A percentile compares a stretch with the other conserved stretches of the same genome.
These are phyloP conservation scores for Stegastes partitus DNA, from an alignment of 2,113 vertebrate species.

Conservation along the genomic window DNA sequence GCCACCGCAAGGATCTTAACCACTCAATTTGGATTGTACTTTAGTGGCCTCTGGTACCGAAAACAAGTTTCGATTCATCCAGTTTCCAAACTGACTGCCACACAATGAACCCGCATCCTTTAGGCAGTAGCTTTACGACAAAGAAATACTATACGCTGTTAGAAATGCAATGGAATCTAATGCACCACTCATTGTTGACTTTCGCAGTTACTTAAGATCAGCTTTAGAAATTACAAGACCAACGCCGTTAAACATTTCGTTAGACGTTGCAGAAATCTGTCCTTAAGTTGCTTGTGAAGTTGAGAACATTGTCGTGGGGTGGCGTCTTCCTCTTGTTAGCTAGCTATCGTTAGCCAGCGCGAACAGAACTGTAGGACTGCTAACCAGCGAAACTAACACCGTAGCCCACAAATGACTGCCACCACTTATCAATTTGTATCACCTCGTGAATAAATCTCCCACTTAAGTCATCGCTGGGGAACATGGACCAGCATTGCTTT, in stretches of 20 bases:
- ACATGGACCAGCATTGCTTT: rapidly evolving
- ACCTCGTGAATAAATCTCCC: not conserved
- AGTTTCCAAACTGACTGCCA: not conserved
- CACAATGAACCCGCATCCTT: not conserved
- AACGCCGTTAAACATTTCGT: too few relatives aligned
- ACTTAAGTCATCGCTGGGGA: too few relatives aligned
- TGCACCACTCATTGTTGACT: not conserved
- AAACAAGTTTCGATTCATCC: too few relatives aligned
- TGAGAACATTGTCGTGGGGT: slow-evolving; percentile 10
- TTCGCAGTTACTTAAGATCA: not conserved
- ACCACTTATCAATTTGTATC: not conserved
- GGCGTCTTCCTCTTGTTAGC: slow-evolving; percentile 28
- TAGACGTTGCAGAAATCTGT: not conserved
- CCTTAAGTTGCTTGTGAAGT: slow-evolving; percentile 20
- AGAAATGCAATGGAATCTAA: not conserved
- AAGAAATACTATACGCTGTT: not conserved
- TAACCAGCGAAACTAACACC: not conserved
- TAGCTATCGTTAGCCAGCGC: slow-evolving; percentile 26
- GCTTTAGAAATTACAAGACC: not conserved
- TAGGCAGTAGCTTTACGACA: not conserved
- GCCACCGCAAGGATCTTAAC: too few relatives aligned
- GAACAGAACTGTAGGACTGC: not conserved
- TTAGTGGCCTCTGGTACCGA: too few relatives aligned
- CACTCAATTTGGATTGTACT: too few relatives aligned
- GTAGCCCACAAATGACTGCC: not conserved